These are phyloP conservation scores for Microcaecilia unicolor DNA, from an alignment of 2,797 vertebrate genomes.

Conservation along the genomic window DNA sequence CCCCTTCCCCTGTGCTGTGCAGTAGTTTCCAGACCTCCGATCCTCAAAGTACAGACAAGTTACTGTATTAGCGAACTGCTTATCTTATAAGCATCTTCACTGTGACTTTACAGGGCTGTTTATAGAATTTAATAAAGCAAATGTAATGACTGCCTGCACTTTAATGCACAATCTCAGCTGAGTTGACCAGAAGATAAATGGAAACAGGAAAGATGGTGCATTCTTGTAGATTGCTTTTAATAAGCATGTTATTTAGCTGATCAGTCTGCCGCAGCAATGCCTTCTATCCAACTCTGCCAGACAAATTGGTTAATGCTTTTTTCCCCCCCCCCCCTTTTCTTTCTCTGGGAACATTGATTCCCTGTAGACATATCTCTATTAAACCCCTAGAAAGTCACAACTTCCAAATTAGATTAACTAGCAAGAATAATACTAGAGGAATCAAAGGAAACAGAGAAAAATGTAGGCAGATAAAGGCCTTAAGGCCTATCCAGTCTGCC, in stretches of 20 bases:
- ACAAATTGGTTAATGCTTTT: conserved; percentile 50
- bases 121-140: conserved; percentile 51
- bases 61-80: conserved; percentile 4
- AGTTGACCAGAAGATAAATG: conserved; percentile 53
- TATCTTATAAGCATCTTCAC: conserved; percentile 44
- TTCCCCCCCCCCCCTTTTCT: not conserved
- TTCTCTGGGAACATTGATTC: conserved; percentile 46
- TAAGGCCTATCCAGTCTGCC: too few relatives aligned
- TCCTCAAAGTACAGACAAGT: too few relatives aligned
- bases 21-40: too few relatives aligned
- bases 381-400: conserved; percentile 52
- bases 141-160: conserved; percentile 38
- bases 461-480: too few relatives aligned
- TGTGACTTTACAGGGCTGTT: conserved; percentile 44
- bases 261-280: conserved; percentile 34
- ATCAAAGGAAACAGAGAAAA: conserved; percentile 58
- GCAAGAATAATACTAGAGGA: conserved; percentile 41
- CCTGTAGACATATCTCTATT: conserved; percentile 52
- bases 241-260: conserved; percentile 54
- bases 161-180: conserved; percentile 47
- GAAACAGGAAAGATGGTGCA: conserved; percentile 41
- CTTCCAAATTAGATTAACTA: conserved; percentile 58
- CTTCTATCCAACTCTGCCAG: conserved; percentile 33
- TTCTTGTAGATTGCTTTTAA: conserved; percentile 53
- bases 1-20: too few relatives aligned